Base-by-base conservation (phyloP, 2,888 invertebrate genomes). In the Toxonevra muliebris region DNA sequence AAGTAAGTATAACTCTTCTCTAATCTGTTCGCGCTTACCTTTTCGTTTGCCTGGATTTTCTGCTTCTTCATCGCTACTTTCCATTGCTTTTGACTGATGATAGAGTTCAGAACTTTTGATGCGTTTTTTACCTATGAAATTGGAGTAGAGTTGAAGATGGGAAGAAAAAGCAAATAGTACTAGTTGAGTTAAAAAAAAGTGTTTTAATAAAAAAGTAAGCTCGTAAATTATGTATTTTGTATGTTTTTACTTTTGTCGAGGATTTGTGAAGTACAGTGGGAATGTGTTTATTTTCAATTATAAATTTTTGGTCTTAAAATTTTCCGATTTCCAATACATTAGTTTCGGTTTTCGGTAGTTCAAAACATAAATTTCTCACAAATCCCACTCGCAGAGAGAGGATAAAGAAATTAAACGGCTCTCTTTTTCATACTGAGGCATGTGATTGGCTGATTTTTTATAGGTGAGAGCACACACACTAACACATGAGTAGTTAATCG, bases 31-130 rank as follows among this genome's bases (percentile, higher is more conserved):
- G 30, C 30, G 30, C 73, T 71, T 75, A 85, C 85, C 85, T 85
- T 85, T 85, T 77, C 85, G 82, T 74, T 85, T 85, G 73, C 84
- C 83, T 54, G 84, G 83, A 82, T 83, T 85, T 78, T 85, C 85
- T 71, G 80, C 76, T 74, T 85, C 85, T 76, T 83, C 84, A 73
- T 80, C 79, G 76, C 83, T 76, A 48, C 73, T 77, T 66, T 81
- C 79, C 75, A 79, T 79, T 60, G 77, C 80, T 75, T 84, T 79
- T 68, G 83, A 77, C 71, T 82, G 83, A 77, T 83, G 84, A 79
- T 83, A 81, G 68, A 79, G 76, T 76, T 85, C 84, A 53, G 81
- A 80, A 76, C 80, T 80, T 79, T 84, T 83, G 76, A 80, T 78
- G 69, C 83, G 82, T 75, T 83, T 83, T 77, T 82, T 83, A 66